phyloP scores from a whole-genome alignment of 2,113 vertebrate species.

The Peromyscus polionotus region DNA sequence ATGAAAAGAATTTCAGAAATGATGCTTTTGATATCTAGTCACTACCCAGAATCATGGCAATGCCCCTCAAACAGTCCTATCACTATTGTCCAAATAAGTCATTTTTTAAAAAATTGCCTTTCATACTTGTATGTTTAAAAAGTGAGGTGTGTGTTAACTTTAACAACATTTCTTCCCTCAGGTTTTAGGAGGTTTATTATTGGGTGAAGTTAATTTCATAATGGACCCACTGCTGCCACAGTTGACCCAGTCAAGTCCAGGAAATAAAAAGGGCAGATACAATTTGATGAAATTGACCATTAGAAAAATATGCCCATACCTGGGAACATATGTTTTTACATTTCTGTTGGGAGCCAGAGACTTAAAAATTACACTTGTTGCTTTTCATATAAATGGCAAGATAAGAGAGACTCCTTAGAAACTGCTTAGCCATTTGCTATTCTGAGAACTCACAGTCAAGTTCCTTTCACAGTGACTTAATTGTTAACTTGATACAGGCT shows the following conservation, averaged over 20 bases:
- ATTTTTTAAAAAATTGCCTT: background rate
- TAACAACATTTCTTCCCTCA: slow-evolving; percentile 12
- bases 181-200: background rate
- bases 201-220: slow-evolving; percentile 41
- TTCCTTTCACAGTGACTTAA: background rate
- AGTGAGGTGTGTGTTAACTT: slow-evolving; percentile 4
- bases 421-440: background rate
- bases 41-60: background rate
- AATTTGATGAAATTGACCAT: slow-evolving; percentile 63
- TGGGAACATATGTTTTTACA: slow-evolving; percentile 3
- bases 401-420: background rate
- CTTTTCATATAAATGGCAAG: background rate
- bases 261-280: slow-evolving; percentile 51
- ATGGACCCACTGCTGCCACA: background rate
- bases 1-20: slow-evolving; percentile 26
- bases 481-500: background rate
- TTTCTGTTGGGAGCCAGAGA: background rate
- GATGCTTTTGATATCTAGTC: background rate
- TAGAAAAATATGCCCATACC: slow-evolving; percentile 53
- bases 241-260: background rate
- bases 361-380: background rate
- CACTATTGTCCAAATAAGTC: background rate
- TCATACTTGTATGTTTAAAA: background rate
- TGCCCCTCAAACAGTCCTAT: background rate
- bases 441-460: background rate